Base-by-base conservation (phyloP, 2,113 vertebrate genomes). In the Epinephelus cyanopodus region DNA sequence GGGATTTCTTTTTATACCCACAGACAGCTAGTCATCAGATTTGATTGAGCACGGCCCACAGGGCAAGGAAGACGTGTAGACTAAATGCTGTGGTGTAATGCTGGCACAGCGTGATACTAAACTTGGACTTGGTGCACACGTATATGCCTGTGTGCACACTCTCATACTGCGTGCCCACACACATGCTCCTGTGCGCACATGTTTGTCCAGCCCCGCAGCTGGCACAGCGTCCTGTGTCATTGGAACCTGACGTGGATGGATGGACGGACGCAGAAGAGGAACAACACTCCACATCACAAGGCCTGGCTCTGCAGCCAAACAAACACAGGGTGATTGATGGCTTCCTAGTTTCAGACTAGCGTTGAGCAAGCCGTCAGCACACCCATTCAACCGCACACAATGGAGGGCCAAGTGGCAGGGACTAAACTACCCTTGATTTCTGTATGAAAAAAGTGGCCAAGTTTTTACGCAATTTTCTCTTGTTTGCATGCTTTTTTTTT, bases 261-360 rank as follows among this genome's bases (percentile, higher is more conserved):
- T 77, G 81, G 71, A 84, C 25, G 45, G 75, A 83, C 47, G 5
- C 74, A 77, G 29, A 65, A 79, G 65, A 87, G 78, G 80, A 82
- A 84, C 58, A 67, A 74, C 79, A 74, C 71, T 75, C 57, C 70
- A 86, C 85, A 92, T 89, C 77, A 79, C 83, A 88, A 74, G 83
- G 68, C 70, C 85, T 18, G 63, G 48, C 74, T 86, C 72, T 75
- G 27, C 21, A 62, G 76, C 71, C 86, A 94, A 91, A 90, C 77
- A 91, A 85, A 91, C 86, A 82, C 53, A n/a, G 11, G 4, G 62
- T 91, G 84, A 90, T 80, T 79, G 88, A 94, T 89, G 75, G 86
- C 82, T 90, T 85, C 83, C 83, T 82, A 68, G 81, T 79, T 85
- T 88, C 33, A 8, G 74, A 68, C 68, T 39, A 71, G 72, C 48